Evolutionary conservation across 92 coral and sea anemone genomes (phyloP).

Genomic region (Parazoanthus swiftii): DNA sequence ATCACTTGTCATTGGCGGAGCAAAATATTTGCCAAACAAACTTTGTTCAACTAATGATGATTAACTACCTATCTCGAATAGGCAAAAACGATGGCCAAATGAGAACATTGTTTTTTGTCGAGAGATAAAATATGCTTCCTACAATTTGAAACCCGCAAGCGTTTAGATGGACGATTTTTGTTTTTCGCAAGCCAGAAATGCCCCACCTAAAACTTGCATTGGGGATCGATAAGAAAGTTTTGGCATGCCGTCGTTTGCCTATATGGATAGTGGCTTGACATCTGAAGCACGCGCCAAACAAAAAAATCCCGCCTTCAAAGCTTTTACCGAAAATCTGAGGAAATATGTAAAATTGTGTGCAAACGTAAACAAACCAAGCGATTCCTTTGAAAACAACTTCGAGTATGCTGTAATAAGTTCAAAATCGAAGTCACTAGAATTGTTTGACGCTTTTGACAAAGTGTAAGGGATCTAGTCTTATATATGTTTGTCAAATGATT

Average conservation of each 20-base stretch:
- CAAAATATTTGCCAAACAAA: conserved; percentile 75
- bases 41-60: conserved; percentile 84
- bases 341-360: not conserved
- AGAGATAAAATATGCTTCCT: conserved; percentile 9
- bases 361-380: not conserved
- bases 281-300: conserved; percentile 8
- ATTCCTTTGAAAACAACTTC: not conserved
- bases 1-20: conserved; percentile 74
- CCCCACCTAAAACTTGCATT: conserved; percentile 32
- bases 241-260: conserved; percentile 42
- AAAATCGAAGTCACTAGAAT: not conserved
- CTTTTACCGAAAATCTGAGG: conserved; percentile 11
- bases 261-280: conserved; percentile 12
- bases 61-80: conserved; percentile 59
- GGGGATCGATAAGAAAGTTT: conserved; percentile 34
- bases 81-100: conserved; percentile 44
- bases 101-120: conserved; percentile 45
- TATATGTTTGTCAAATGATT: conserved; percentile 15
- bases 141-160: conserved; percentile 13
- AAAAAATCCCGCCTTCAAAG: conserved; percentile 16
- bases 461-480: not conserved
- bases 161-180: conserved; percentile 1
- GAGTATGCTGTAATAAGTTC: not conserved
- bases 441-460: conserved; percentile 11
- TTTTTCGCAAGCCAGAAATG: not conserved